Conservation (phyloP, 1,140 invertebrate species). For the Aphis craccivora region DNA sequence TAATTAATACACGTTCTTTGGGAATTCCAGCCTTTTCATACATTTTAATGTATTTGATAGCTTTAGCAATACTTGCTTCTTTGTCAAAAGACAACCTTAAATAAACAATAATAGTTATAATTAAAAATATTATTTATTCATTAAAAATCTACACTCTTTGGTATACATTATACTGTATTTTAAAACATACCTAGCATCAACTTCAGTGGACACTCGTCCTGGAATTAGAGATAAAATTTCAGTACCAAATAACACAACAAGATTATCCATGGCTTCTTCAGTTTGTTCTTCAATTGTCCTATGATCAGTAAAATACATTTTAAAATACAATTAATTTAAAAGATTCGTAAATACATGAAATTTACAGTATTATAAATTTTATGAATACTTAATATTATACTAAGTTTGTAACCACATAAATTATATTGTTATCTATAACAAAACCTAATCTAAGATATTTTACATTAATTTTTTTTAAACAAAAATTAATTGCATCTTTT, state of each 20-base stretch:
- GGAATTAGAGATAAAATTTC: constrained; percentile 99
- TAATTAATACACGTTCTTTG: constrained; percentile 95
- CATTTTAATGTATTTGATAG: constrained; percentile 84
- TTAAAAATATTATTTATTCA: not conserved
- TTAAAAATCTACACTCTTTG: too few relatives aligned
- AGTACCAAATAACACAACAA: constrained; percentile 93
- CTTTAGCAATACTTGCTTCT: constrained; percentile 88
- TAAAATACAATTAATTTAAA: constrained; percentile 43
- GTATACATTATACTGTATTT: not conserved
- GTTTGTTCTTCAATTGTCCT: constrained; percentile 77
- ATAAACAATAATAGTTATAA: constrained; percentile 30
- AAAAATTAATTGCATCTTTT: too few relatives aligned
- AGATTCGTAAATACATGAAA: not conserved
- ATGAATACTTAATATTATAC: not conserved
- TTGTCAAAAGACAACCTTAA: constrained; percentile 93
- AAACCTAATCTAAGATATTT: too few relatives aligned
- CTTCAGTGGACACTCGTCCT: constrained; percentile 97
- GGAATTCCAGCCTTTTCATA: constrained; percentile 89
- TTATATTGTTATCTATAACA: too few relatives aligned
- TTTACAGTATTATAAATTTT: not conserved
- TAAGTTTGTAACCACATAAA: not conserved
- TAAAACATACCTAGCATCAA: constrained; percentile 84
- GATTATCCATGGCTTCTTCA: constrained; percentile 85
- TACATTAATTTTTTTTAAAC: too few relatives aligned
- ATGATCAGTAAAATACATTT: constrained; percentile 61